Evolutionary conservation across 2,888 invertebrate genomes (phyloP), one percentile per base, ranked within the genome.

Genomic region (Andrena bucephala): DNA sequence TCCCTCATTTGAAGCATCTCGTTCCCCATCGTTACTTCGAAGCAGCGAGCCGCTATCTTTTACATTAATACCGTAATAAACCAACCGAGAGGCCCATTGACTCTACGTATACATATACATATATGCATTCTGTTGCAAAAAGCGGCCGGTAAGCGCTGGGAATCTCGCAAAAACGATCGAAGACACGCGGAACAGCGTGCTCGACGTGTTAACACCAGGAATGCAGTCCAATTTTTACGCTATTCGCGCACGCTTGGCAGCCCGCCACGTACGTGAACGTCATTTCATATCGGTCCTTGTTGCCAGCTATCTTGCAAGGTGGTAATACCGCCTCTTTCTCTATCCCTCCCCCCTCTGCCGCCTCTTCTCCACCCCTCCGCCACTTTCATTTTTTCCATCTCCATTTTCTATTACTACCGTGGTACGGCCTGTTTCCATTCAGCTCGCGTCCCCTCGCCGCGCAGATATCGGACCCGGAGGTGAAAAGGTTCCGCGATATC

Each of bases 181-280:
- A 82, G 83, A 86, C 81, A 84, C 82, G 85, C 87, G 88, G 86
- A 88, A 88, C 83, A 84, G 77, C 85, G 82, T 78, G 75, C 63
- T 63, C 75, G 84, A 81, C 78, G 84, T 85, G 83, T 83, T 88
- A 84, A 89, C 86, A 84, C 77, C 65, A 80, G 85, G 90, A 91
- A 91, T 90, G 90, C 88, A 54, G 87, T 83, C 70, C 83, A 80
- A 91, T 90, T 90, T 90, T 89, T 89, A 67, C 82, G n/a, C 84
- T 70, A 78, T 77, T 71, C 67, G 36, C 70, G 67, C 78, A 72
- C 57, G 71, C 70, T 65, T 87, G 83, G 85, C 85, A 80, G 67
- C 78, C 77, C 81, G 83, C 87, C 81, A 81, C 67, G 67, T 81
- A 85, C 89, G 73, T 81, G 87, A 78, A 75, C 77, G 81, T 81